These are phyloP conservation scores for Lepidurus couesii DNA, from an alignment of 1,140 invertebrate species.

Conservation along the genomic window DNA sequence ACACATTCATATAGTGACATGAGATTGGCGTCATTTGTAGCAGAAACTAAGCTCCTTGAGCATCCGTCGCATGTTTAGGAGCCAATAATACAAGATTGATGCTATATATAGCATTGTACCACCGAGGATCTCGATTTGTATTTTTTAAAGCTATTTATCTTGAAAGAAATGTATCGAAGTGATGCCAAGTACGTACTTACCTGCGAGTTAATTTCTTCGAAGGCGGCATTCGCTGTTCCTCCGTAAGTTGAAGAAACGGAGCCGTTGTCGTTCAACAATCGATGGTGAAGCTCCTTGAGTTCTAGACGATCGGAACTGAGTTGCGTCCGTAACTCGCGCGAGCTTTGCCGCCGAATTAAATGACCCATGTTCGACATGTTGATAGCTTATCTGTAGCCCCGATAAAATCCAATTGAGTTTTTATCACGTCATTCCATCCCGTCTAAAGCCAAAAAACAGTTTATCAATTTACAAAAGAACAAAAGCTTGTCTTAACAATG, in stretches of 20 bases:
- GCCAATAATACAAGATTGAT: too few species aligned
- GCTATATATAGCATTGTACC: too few species aligned
- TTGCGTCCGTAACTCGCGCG: slow-evolving; percentile 70
- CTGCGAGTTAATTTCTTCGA: slow-evolving; percentile 61
- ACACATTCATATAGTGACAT: too few species aligned
- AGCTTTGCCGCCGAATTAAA: slow-evolving; percentile 76
- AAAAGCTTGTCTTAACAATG: not conserved
- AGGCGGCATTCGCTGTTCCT: slow-evolving; percentile 77
- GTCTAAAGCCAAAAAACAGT: not conserved
- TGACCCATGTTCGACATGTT: slow-evolving; percentile 82
- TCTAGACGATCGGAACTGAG: slow-evolving; percentile 76
- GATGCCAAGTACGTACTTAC: not conserved
- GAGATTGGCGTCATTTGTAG: too few species aligned
- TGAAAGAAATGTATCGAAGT: too few species aligned
- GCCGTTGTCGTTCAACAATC: slow-evolving; percentile 60
- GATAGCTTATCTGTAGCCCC: not conserved
- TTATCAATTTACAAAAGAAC: not conserved
- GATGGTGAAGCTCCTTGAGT: slow-evolving; percentile 73
- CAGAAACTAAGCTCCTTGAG: too few species aligned
- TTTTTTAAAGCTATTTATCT: too few species aligned
- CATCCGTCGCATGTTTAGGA: too few species aligned
- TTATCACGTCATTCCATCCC: not conserved
- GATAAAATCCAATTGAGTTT: not conserved
- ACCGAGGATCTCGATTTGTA: too few species aligned
- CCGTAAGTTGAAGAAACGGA: slow-evolving; percentile 51